A percentile compares a stretch with the other conserved stretches of the same genome.
Evolutionary conservation across 1,140 invertebrate species (phyloP).

Genomic region (Arion vulgaris): DNA sequence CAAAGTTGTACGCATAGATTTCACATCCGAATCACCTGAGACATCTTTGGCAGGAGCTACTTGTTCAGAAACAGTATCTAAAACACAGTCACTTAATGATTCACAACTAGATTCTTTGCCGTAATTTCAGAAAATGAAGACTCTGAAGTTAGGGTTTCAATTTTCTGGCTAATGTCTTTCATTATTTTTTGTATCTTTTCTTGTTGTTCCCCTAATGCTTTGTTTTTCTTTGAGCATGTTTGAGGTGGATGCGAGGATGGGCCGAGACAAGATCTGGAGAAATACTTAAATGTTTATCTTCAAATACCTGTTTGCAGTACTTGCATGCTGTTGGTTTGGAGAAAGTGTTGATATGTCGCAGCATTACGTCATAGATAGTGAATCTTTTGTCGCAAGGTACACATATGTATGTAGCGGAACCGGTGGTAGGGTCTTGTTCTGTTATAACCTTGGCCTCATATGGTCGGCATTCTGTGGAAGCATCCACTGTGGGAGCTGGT

Average conservation of each 20-base stretch:
- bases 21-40: not conserved
- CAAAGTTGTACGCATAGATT: not conserved
- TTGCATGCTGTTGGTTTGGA: conserved; percentile 14
- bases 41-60: not conserved
- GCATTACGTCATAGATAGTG: conserved; percentile 10
- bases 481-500: not conserved
- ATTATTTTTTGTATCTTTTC: conserved; percentile 24
- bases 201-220: conserved; percentile 16
- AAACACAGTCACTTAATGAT: too few relatives aligned
- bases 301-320: conserved; percentile 30
- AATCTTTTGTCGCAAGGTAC: conserved; percentile 32
- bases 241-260: not conserved
- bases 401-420: not conserved
- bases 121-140: not conserved
- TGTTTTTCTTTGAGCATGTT: not conserved
- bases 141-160: conserved; percentile 5
- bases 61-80: not conserved
- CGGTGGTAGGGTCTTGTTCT: not conserved
- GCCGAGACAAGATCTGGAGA: conserved; percentile 28
- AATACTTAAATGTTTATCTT: conserved; percentile 30
- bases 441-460: conserved; percentile 10
- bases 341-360: conserved; percentile 34
- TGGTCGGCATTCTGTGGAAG: not conserved
- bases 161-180: conserved; percentile 16
- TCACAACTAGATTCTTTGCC: too few relatives aligned